Percentiles rank a stretch among this genome's conserved stretches.
Evolutionary conservation across 2,113 vertebrate genomes (phyloP).

Genomic region (Peromyscus californicus): DNA sequence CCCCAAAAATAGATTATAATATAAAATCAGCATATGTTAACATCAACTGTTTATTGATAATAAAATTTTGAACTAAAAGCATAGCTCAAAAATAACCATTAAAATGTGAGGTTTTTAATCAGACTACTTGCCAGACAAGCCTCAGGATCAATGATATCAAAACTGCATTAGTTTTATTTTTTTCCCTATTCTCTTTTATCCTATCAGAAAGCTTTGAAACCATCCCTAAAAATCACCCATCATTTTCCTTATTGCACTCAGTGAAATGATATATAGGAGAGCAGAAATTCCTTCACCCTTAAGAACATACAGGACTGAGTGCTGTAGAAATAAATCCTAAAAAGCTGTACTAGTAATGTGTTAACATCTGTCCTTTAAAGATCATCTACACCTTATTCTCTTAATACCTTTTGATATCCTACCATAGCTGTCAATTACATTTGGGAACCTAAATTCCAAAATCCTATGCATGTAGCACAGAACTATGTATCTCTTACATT

Average conservation of each 20-base stretch:
- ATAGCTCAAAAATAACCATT: conserved; percentile 49
- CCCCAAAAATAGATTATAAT: not conserved
- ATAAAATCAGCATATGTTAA: conserved; percentile 43
- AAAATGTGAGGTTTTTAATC: conserved; percentile 8
- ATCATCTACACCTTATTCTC: not conserved
- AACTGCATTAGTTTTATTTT: conserved; percentile 6
- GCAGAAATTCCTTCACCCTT: conserved; percentile 7
- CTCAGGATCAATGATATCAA: conserved; percentile 31
- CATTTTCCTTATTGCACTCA: not conserved
- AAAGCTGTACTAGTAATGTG: not conserved
- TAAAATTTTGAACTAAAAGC: conserved; percentile 31
- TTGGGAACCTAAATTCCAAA: conserved; percentile 54
- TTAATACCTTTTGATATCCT: conserved; percentile 2
- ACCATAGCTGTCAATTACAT: conserved; percentile 29
- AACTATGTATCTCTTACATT: conserved; percentile 15
- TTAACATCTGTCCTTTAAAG: conserved; percentile 45
- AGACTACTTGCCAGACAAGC: not conserved
- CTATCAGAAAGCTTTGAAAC: not conserved
- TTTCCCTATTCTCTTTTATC: not conserved
- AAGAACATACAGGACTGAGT: conserved; percentile 33
- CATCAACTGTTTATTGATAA: conserved; percentile 55
- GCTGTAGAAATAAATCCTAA: conserved; percentile 37
- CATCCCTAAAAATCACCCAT: not conserved
- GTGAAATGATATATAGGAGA: not conserved
- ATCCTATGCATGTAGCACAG: not conserved